These are phyloP conservation scores for Drosophila infuscata DNA, from an alignment of 2,888 invertebrate species.

Conservation along the genomic window DNA sequence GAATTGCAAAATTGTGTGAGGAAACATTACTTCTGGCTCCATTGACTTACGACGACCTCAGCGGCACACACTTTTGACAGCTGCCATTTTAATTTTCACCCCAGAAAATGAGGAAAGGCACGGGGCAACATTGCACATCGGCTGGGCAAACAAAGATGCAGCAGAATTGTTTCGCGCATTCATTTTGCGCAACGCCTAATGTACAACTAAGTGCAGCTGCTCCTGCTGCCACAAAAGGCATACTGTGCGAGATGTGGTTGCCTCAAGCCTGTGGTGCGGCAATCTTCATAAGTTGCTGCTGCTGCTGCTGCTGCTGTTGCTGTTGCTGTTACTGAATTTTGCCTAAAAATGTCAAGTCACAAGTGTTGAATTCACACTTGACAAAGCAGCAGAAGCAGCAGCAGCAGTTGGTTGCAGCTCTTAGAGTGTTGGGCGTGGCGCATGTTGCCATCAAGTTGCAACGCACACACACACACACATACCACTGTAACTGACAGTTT, in stretches of 20 bases:
- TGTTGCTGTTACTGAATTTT: conserved; percentile 46
- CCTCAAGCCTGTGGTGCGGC: conserved; percentile 18
- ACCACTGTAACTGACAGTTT: conserved; percentile 80
- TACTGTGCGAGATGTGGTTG: conserved; percentile 25
- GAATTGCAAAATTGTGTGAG: conserved; percentile 27
- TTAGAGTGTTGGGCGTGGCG: conserved; percentile 39
- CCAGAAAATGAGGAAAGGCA: conserved; percentile 62
- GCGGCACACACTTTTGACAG: conserved; percentile 53
- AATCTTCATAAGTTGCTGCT: conserved; percentile 49
- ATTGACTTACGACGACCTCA: conserved; percentile 14
- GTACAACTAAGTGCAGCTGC: conserved; percentile 67
- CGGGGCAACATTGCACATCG: conserved; percentile 25
- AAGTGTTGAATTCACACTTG: conserved; percentile 81
- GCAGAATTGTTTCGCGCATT: conserved; percentile 66
- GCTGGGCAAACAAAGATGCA: conserved; percentile 67
- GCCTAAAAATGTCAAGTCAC: conserved; percentile 79
- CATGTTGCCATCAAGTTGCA: conserved; percentile 44
- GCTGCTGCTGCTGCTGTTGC: conserved; percentile 28
- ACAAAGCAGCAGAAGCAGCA: conserved; percentile 65
- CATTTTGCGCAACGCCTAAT: conserved; percentile 63
- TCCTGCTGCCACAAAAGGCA: conserved; percentile 58
- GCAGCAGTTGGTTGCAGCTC: conserved; percentile 30
- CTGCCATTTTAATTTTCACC: conserved; percentile 75
- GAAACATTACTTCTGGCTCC: conserved; percentile 4
- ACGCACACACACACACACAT: conserved; percentile 10